These are phyloP conservation scores for Papilio gigon DNA, from an alignment of 2,888 invertebrate species.

Conservation along the genomic window DNA sequence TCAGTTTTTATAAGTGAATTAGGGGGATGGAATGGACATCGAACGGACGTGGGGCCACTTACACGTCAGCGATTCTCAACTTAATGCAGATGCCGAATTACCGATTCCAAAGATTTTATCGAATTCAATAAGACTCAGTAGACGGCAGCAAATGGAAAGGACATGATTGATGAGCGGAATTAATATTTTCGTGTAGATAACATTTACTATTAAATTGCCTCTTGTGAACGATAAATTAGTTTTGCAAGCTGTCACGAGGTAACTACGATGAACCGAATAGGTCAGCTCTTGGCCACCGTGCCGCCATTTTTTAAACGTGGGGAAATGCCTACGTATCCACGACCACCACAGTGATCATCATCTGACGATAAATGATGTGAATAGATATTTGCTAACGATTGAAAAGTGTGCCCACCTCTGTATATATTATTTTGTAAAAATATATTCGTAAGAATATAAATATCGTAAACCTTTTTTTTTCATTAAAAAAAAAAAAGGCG, in stretches of 20 bases:
- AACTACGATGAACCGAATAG: too few species aligned
- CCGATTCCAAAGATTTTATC: slow-evolving; percentile 43
- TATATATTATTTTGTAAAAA: too few species aligned
- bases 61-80: slow-evolving; percentile 59
- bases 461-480: background rate
- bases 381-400: too few species aligned
- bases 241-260: background rate
- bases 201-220: background rate
- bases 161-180: slow-evolving; percentile 25
- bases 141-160: slow-evolving; percentile 8
- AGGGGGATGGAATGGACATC: slow-evolving; percentile 63
- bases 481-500: background rate
- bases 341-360: too few species aligned
- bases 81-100: slow-evolving; percentile 46
- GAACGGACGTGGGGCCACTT: slow-evolving; percentile 47
- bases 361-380: too few species aligned
- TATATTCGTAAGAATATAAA: too few species aligned
- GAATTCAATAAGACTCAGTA: slow-evolving; percentile 25
- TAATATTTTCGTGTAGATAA: slow-evolving; percentile 5
- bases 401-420: too few species aligned
- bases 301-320: too few species aligned
- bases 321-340: too few species aligned
- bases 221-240: background rate
- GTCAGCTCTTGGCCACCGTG: too few species aligned
- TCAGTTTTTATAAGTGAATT: slow-evolving; percentile 79